Evolutionary conservation across 2,113 vertebrate species (phyloP).

Genomic region (Rhegmatorhina hoffmannsi): DNA sequence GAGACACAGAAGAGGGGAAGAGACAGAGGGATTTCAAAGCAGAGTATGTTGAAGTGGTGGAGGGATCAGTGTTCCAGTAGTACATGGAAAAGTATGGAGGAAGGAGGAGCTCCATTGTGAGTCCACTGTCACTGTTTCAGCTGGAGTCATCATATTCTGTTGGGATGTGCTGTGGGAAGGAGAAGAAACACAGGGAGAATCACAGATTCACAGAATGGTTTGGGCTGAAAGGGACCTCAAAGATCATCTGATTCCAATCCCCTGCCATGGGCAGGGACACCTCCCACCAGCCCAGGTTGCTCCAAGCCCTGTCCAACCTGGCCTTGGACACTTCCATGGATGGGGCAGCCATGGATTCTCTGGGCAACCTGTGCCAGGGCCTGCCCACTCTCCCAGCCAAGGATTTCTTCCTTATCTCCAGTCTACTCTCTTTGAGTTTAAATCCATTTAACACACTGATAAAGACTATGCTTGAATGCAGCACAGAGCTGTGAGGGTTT

Average conservation of each 20-base stretch:
- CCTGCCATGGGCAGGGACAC: not conserved
- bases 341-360: not conserved
- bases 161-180: not conserved
- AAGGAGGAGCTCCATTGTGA: not conserved
- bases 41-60: not conserved
- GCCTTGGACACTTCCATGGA: not conserved
- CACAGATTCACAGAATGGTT: not conserved
- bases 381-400: not conserved
- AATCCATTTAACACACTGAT: not conserved
- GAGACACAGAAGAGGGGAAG: not conserved
- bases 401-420: not conserved
- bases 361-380: not conserved
- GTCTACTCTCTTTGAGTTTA: not conserved
- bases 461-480: not conserved
- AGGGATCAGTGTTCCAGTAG: not conserved
- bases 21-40: not conserved
- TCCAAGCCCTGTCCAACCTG: not conserved
- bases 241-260: fast-evolving
- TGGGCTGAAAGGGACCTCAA: not conserved
- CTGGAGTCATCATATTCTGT: not conserved
- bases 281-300: not conserved
- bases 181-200: not conserved
- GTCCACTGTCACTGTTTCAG: not conserved
- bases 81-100: not conserved
- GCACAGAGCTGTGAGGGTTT: not conserved